Evolutionary conservation across 2,113 vertebrate species (phyloP), one percentile per base, ranked within the genome.

Genomic region (Columba livia): DNA sequence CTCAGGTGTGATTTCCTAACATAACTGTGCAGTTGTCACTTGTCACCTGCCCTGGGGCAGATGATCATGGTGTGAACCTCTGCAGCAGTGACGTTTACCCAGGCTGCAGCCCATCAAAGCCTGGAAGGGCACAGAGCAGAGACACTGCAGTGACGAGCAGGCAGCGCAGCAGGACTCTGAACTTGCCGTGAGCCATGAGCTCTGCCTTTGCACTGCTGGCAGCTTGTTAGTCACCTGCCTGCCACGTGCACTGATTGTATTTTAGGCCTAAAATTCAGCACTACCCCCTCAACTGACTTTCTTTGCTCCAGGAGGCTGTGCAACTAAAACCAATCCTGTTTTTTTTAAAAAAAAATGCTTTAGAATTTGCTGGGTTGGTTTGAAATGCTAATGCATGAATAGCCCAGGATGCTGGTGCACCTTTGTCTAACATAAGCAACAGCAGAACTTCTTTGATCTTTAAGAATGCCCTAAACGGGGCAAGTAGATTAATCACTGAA

Each of bases 51-150:
- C 40, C 40, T 8, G 4, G 4, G 64, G 56, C 71, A 78, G 47
- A 3, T 4, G 1, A 38, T 62, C 48, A 36, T 15, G 5, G 7
- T 0, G 2, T 38, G 60, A 62, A 15, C n/a, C 54, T 40, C 3
- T 0, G 54, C 15, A 32, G 17, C 14, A 2, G 24, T 50, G 57
- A 80, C 4, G 2, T 4, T 58, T 19, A 56, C 17, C 48, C 38
- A 17, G 24, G 44, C 18, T 18, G 40, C 12, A 67, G 65, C n/a
- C 75, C 17, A 3, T 66, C 14, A 21, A 10, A 89, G 40, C 29
- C 38, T 28, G 0, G 47, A 36, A 50, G 32, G 65, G 15, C n/a
- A 31, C 11, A 21, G 66, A 44, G 70, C 54, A 82, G 60, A 13
- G 38, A 36, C 44, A 21, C 4, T 8, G 51, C 48, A 56, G 31